Evolutionary conservation across 2,113 vertebrate species (phyloP), one percentile per base, ranked within the genome.

Genomic region (Scytalopus superciliaris): DNA sequence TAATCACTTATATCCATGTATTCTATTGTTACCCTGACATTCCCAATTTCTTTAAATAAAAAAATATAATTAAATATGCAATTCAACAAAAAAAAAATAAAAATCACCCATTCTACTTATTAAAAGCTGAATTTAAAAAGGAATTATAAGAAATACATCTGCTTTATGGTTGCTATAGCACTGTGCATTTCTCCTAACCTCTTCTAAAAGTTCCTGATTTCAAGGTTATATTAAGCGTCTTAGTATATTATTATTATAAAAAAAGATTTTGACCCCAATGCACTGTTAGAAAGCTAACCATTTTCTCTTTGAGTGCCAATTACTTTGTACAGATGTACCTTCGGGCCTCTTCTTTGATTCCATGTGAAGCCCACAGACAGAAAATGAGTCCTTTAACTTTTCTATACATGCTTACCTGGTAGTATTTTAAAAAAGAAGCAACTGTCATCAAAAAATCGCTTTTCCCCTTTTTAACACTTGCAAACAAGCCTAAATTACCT

Each of bases 281-380:
- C 86, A 94, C 94, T 90, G 93, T 85, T 91, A 96, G 95, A 93
- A 95, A 96, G 94, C 93, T 93, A 94, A 95, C 92, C 95, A 96
- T 94, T 97, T 97, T 96, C 89, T 97, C 94, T 94, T 95, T 89
- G 93, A 96, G 97, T 96, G 95, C 96, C 97, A 97, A 97, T 96
- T 97, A 96, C 94, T 97, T 96, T 88, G 90, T 96, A 91, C 94
- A 96, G 96, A 97, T 93, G 93, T 95, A 96, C 94, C 96, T 97
- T 75, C 64, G 2, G 88, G 93, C 74, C 92, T 92, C 91, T 93
- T 92, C 82, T 93, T 94, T 93, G 90, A 96, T 91, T 94, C 93
- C 83, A 42, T 59, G 82, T 76, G 75, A 81, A 97, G 85, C 81
- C 55, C 70, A 85, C 55, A 93, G 87, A 90, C 47, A 88, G 81